phyloP scores from a whole-genome alignment of 2,797 vertebrate species.

The Jordanella pulchra region DNA sequence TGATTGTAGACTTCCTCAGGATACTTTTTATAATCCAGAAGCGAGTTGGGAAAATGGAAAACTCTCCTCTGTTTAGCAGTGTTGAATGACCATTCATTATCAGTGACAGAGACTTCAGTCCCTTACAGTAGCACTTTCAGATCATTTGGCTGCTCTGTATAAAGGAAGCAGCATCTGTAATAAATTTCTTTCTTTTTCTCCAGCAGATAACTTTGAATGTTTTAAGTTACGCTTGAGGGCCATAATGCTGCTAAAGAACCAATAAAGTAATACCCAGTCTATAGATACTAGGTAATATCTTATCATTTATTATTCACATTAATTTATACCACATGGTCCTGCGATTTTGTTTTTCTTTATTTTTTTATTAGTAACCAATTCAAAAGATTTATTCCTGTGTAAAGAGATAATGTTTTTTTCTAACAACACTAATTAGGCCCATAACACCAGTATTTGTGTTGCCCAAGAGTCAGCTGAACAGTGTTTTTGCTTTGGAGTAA shows the following conservation, averaged over 20 bases:
- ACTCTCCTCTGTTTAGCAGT: constrained; percentile 25
- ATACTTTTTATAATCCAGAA: constrained; percentile 27
- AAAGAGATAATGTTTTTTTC: constrained; percentile 54
- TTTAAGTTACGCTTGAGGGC: background rate
- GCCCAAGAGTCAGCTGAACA: constrained; percentile 57
- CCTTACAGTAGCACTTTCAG: constrained; percentile 46
- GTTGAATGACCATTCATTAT: constrained; percentile 51
- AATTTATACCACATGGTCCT: constrained; percentile 31
- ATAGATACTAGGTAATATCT: constrained; percentile 1
- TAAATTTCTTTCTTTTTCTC: constrained; percentile 7
- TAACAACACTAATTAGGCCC: constrained; percentile 70
- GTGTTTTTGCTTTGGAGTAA: constrained; percentile 55
- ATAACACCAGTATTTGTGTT: constrained; percentile 66
- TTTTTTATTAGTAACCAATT: constrained; percentile 52
- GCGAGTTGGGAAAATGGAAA: constrained; percentile 20
- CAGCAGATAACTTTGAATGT: constrained; percentile 10
- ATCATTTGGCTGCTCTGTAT: constrained; percentile 48
- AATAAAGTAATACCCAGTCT: background rate
- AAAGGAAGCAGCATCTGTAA: constrained; percentile 36
- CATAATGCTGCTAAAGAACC: constrained; percentile 18
- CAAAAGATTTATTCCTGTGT: constrained; percentile 52
- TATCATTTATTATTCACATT: constrained; percentile 22
- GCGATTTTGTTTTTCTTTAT: constrained; percentile 38
- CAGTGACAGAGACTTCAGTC: constrained; percentile 41
- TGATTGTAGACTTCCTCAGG: constrained; percentile 61